Evolutionary conservation across 2,113 vertebrate species (phyloP).

Genomic region (Oncorhynchus nerka): DNA sequence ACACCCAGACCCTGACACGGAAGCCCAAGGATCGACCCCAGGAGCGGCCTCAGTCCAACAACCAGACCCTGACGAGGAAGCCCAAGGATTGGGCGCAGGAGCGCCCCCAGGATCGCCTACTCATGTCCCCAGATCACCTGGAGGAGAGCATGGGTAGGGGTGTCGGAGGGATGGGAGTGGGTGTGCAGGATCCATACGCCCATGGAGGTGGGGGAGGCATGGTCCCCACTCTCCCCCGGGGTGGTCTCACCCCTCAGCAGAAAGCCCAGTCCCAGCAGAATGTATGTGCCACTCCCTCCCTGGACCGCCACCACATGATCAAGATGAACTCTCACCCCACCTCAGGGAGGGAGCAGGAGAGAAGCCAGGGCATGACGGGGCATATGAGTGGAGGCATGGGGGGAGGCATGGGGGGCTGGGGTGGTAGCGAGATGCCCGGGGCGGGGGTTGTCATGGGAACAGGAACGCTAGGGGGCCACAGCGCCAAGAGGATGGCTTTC

Average conservation of each 20-base stretch:
- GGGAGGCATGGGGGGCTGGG: constrained; percentile 69
- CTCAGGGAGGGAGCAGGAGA: constrained; percentile 76
- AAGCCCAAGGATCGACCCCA: constrained; percentile 38
- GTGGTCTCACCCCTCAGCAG: constrained; percentile 63
- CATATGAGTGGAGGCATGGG: constrained; percentile 65
- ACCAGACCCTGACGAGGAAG: constrained; percentile 70
- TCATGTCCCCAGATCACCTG: constrained; percentile 86
- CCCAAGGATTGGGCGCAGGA: constrained; percentile 71
- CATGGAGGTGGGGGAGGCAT: constrained; percentile 58
- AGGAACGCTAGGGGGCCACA: constrained; percentile 79
- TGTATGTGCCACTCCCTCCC: constrained; percentile 80
- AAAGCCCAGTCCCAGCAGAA: constrained; percentile 86
- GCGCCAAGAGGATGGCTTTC: constrained; percentile 82
- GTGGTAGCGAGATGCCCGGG: constrained; percentile 62
- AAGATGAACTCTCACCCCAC: constrained; percentile 88
- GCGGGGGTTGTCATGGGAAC: constrained; percentile 79
- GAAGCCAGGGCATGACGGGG: constrained; percentile 59
- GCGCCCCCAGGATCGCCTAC: constrained; percentile 70
- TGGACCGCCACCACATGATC: constrained; percentile 84
- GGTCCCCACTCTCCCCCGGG: constrained; percentile 74
- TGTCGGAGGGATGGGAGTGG: constrained; percentile 38
- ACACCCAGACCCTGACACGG: constrained; percentile 51
- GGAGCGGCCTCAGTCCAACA: constrained; percentile 59
- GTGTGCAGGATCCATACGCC: constrained; percentile 59
- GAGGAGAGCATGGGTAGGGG: constrained; percentile 69